phyloP scores from a whole-genome alignment of 2,113 vertebrate genomes.

The Sinocyclocheilus anshuiensis region DNA sequence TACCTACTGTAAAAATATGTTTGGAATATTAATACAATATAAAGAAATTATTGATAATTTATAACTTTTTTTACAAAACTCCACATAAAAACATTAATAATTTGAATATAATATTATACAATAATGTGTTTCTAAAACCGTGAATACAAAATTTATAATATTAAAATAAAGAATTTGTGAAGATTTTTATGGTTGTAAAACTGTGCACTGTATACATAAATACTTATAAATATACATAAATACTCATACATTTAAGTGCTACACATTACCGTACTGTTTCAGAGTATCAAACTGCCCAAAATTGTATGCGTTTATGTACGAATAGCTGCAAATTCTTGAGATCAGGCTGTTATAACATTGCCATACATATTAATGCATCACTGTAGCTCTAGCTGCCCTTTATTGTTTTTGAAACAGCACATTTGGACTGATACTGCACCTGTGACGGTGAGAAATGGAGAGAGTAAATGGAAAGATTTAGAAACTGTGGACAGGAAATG shows the following conservation, averaged over 20 bases:
- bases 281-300: background rate
- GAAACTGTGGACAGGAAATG: constrained; percentile 8
- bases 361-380: background rate
- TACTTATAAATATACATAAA: background rate
- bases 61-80: no score
- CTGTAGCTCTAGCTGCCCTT: background rate
- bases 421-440: background rate
- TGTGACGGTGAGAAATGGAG: constrained; percentile 21
- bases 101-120: no score
- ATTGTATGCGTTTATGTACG: background rate
- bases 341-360: background rate
- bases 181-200: background rate
- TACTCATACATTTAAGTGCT: background rate
- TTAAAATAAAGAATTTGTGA: background rate
- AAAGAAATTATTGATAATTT: no score
- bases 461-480: constrained; percentile 26
- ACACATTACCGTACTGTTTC: background rate
- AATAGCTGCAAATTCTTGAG: background rate
- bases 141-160: background rate
- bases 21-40: background rate
- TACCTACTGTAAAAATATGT: background rate
- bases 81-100: no score
- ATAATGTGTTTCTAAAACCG: background rate
- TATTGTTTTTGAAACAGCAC: background rate
- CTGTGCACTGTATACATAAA: background rate